These are phyloP conservation scores for Diphyllodes magnificus DNA, from an alignment of 2,113 vertebrate species.

Conservation along the genomic window DNA sequence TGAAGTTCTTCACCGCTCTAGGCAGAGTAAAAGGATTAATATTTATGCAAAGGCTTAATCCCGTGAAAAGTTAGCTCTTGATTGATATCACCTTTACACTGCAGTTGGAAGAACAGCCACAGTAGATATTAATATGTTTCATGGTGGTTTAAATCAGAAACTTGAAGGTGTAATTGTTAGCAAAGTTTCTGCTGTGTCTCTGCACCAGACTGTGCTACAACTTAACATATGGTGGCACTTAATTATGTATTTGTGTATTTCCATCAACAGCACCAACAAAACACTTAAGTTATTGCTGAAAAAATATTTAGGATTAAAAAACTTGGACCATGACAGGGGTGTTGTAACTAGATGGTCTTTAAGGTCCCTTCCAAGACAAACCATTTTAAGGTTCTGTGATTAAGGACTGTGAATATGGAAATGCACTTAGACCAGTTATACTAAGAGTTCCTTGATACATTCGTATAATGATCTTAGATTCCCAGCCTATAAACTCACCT, in stretches of 20 bases:
- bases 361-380: not conserved
- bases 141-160: not conserved
- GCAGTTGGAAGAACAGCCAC: not conserved
- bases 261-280: not conserved
- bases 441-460: not conserved
- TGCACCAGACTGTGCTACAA: not conserved
- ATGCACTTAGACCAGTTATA: not conserved
- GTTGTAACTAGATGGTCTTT: not conserved
- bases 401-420: not conserved
- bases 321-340: not conserved
- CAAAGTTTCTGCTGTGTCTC: not conserved
- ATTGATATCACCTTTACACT: slow-evolving; percentile 8
- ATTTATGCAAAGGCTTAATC: slow-evolving; percentile 26
- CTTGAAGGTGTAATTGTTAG: not conserved
- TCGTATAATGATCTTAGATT: not conserved
- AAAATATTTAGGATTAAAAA: not conserved
- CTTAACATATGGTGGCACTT: not conserved
- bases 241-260: not conserved
- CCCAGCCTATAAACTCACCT: not conserved
- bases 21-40: slow-evolving; percentile 2
- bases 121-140: not conserved
- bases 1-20: not conserved
- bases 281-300: not conserved
- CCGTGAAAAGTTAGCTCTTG: not conserved
- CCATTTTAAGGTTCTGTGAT: not conserved